A percentile compares a stretch with the other conserved stretches of the same genome.
Evolutionary conservation across 2,888 invertebrate species (phyloP).

Genomic region (Antheraea yamamai): DNA sequence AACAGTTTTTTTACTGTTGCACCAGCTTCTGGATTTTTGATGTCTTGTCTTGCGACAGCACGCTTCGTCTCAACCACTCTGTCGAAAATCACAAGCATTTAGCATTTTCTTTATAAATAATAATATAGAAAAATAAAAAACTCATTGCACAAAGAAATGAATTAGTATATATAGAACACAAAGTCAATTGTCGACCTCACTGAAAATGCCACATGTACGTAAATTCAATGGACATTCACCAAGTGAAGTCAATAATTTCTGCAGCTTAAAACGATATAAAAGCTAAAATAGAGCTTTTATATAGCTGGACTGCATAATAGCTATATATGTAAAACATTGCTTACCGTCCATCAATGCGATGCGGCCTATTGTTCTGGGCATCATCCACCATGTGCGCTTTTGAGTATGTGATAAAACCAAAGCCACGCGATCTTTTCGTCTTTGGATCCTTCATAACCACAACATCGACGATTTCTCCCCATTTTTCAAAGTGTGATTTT

Average conservation of each 20-base stretch:
- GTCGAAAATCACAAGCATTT: conserved; percentile 16
- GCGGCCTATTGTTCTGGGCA: conserved; percentile 94
- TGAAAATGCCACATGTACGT: conserved; percentile 73
- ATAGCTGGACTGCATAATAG: conserved; percentile 72
- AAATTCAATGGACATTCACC: conserved; percentile 67
- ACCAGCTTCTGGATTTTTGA: conserved; percentile 95
- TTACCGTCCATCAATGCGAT: conserved; percentile 93
- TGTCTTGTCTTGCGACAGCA: conserved; percentile 96
- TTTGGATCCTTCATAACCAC: conserved; percentile 98
- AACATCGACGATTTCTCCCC: conserved; percentile 98
- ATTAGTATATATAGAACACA: background rate
- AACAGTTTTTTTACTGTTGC: conserved; percentile 97
- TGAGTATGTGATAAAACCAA: conserved; percentile 98
- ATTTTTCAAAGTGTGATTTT: conserved; percentile 97
- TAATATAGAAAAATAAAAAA: too few relatives aligned
- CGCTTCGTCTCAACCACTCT: conserved; percentile 98
- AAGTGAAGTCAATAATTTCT: conserved; percentile 65
- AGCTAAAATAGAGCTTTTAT: conserved; percentile 55
- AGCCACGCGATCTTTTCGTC: conserved; percentile 97
- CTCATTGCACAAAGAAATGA: background rate
- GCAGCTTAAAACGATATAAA: conserved; percentile 77
- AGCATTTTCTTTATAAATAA: background rate
- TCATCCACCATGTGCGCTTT: conserved; percentile 97
- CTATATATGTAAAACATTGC: conserved; percentile 35
- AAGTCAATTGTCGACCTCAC: conserved; percentile 59